Percentiles rank a stretch among this genome's conserved stretches.
Conservation (phyloP, 2,797 vertebrate genomes). For the Chrosomus eos region DNA sequence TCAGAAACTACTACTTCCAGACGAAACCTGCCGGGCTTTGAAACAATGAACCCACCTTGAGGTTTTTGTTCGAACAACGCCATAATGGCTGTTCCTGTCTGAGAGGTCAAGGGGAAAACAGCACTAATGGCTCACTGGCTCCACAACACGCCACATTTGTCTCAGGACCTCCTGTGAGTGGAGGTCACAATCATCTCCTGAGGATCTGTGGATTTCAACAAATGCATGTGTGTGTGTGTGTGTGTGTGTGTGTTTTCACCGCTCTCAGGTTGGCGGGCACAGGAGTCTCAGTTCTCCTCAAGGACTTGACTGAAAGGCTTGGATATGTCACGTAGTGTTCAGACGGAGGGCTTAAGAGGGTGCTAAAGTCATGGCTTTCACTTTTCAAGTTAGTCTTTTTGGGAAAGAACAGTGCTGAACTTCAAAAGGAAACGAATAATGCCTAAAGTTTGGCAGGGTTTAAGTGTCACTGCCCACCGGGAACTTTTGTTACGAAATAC, state of each 20-base stretch:
- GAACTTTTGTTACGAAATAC: neutral
- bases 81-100: slow-evolving; percentile 46
- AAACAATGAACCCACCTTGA: slow-evolving; percentile 28
- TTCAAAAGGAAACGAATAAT: slow-evolving; percentile 12
- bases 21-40: slow-evolving; percentile 5
- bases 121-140: slow-evolving; percentile 53
- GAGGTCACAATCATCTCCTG: slow-evolving; percentile 42
- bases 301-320: slow-evolving; percentile 26
- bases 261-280: neutral
- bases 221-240: slow-evolving; percentile 4
- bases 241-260: neutral
- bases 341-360: slow-evolving; percentile 13
- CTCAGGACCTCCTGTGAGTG: slow-evolving; percentile 32
- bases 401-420: neutral
- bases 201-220: slow-evolving; percentile 37
- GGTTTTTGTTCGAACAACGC: slow-evolving; percentile 29
- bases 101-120: slow-evolving; percentile 44
- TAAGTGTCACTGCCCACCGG: neutral
- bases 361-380: slow-evolving; percentile 17
- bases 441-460: slow-evolving; percentile 20
- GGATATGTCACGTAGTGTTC: neutral
- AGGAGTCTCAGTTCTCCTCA: slow-evolving; percentile 12
- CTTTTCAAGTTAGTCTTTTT: slow-evolving; percentile 29
- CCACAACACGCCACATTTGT: slow-evolving; percentile 41
- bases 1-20: slow-evolving; percentile 11